These are phyloP conservation scores for Notamacropus eugenii DNA, from an alignment of 2,797 vertebrate species.

Conservation along the genomic window DNA sequence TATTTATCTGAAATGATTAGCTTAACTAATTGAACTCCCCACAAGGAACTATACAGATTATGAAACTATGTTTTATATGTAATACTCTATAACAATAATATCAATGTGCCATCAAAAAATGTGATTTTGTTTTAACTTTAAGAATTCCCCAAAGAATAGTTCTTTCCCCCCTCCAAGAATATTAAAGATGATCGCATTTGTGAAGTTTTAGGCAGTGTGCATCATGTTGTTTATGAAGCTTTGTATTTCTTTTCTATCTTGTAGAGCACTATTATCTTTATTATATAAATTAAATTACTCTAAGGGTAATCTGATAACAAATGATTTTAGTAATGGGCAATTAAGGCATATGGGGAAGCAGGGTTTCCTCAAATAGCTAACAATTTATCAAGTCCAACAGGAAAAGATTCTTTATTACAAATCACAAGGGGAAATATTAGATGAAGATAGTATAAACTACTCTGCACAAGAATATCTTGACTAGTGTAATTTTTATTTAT, in stretches of 20 bases:
- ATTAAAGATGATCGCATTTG: neutral
- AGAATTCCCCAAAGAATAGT: constrained; percentile 30
- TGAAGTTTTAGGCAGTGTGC: neutral
- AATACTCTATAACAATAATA: constrained; percentile 35
- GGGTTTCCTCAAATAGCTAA: constrained; percentile 10
- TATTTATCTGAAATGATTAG: constrained; percentile 44
- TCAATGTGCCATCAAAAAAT: constrained; percentile 23
- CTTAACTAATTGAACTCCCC: constrained; percentile 27
- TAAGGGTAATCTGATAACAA: constrained; percentile 6
- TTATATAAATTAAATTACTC: constrained; percentile 23
- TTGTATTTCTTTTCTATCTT: constrained; percentile 13
- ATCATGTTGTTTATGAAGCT: neutral
- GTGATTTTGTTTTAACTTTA: constrained; percentile 44
- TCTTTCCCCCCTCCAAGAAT: neutral
- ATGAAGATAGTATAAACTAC: neutral
- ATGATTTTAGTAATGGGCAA: constrained; percentile 6
- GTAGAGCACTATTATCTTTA: constrained; percentile 41
- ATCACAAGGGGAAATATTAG: constrained; percentile 41
- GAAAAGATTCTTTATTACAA: constrained; percentile 20
- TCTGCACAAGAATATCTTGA: constrained; percentile 45
- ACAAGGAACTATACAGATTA: constrained; percentile 34
- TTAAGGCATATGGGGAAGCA: constrained; percentile 12
- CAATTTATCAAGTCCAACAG: constrained; percentile 35
- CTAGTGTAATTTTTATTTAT: neutral
- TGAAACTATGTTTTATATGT: constrained; percentile 42